These are phyloP conservation scores for Mormyrus lacerda DNA, from an alignment of 2,113 vertebrate genomes.

Conservation along the genomic window DNA sequence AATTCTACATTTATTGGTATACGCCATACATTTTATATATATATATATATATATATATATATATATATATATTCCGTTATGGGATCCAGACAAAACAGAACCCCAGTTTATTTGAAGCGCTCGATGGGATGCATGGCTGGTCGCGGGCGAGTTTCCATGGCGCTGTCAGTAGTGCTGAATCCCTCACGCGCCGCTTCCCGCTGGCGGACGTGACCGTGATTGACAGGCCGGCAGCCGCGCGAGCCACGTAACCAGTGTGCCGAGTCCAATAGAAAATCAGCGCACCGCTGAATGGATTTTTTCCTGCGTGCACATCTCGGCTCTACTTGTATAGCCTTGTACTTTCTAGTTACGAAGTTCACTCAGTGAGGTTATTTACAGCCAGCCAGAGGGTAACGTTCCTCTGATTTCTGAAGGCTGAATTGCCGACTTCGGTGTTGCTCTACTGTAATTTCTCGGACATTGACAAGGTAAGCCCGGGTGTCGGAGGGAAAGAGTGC, in stretches of 20 bases:
- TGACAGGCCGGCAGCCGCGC: slow-evolving; percentile 88
- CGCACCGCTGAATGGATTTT: slow-evolving; percentile 52
- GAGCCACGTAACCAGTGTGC: slow-evolving; percentile 75
- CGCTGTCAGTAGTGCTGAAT: slow-evolving; percentile 69
- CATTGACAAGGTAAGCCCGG: neutral
- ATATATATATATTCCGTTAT: neutral
- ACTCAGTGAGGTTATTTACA: slow-evolving; percentile 54
- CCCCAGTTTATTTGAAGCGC: neutral
- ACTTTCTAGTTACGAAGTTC: slow-evolving; percentile 56
- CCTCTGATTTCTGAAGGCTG: slow-evolving; percentile 35
- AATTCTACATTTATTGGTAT: no score
- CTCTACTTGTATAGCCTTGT: slow-evolving; percentile 56
- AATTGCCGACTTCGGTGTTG: slow-evolving; percentile 53
- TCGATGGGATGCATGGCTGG: slow-evolving; percentile 23
- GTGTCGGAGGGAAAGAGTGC: slow-evolving; percentile 27
- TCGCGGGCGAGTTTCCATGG: slow-evolving; percentile 45
- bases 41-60: neutral
- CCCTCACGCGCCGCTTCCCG: slow-evolving; percentile 40
- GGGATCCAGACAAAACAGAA: slow-evolving; percentile 35
- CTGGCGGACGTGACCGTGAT: slow-evolving; percentile 85
- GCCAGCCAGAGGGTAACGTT: slow-evolving; percentile 45
- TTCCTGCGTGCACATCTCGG: slow-evolving; percentile 58
- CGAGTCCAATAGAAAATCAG: slow-evolving; percentile 80
- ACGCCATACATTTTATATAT: no score
- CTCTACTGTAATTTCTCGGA: slow-evolving; percentile 38